Conservation (phyloP, 2,113 vertebrate genomes). For the Lepus americanus region DNA sequence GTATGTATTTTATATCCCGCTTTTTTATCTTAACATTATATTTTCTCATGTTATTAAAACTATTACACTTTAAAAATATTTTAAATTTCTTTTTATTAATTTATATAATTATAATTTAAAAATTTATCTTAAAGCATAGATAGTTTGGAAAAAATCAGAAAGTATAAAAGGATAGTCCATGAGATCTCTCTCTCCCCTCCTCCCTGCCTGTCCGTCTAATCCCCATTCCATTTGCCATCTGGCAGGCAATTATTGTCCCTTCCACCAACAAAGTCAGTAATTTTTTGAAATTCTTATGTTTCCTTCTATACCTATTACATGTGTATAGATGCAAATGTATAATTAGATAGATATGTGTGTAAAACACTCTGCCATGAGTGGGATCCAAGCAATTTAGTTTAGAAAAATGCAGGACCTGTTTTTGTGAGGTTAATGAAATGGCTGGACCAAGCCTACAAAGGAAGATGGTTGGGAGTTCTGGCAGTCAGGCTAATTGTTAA, state of each 20-base stretch:
- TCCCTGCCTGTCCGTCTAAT: not conserved
- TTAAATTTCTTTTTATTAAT: slow-evolving; percentile 17
- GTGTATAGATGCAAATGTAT: not conserved
- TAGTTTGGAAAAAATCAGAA: slow-evolving; percentile 21
- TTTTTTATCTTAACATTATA: slow-evolving; percentile 4
- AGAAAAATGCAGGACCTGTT: not conserved
- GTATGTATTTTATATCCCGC: not conserved
- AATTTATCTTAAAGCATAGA: slow-evolving; percentile 3
- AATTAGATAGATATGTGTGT: not conserved
- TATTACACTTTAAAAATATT: not conserved
- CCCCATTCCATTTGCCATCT: not conserved
- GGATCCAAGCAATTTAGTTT: not conserved
- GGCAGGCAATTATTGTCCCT: not conserved
- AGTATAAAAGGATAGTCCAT: slow-evolving; percentile 5
- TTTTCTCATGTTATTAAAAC: slow-evolving; percentile 50
- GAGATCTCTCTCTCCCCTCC: not conserved
- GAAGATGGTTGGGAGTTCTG: not conserved
- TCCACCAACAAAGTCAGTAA: not conserved
- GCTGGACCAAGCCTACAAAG: not conserved
- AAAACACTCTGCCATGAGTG: not conserved
- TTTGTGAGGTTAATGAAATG: slow-evolving; percentile 46
- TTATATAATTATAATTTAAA: not conserved
- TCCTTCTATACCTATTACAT: not conserved
- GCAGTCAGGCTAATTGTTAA: slow-evolving; percentile 25
- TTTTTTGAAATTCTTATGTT: slow-evolving; percentile 42